These are phyloP conservation scores for Palythoa grandis DNA, from an alignment of 92 coral and sea anemone genomes.

Conservation along the genomic window DNA sequence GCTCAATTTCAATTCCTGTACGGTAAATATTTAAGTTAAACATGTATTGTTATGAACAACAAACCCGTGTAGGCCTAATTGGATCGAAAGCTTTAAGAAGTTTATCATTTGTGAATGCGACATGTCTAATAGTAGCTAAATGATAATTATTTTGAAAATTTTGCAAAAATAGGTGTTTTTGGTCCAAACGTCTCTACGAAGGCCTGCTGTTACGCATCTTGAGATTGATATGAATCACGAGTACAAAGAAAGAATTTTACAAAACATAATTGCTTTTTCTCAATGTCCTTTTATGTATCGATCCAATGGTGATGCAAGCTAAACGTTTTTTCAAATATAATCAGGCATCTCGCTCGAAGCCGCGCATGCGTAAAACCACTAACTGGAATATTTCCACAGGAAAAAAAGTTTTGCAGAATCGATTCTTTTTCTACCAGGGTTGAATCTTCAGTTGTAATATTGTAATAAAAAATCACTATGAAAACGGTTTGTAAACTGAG, in stretches of 20 bases:
- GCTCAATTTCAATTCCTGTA: conserved; percentile 22
- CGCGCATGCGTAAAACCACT: conserved; percentile 66
- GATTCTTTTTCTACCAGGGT: background rate
- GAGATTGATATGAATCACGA: conserved; percentile 43
- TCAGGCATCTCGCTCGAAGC: conserved; percentile 3
- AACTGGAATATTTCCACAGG: conserved; percentile 25
- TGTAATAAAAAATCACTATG: background rate
- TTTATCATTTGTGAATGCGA: conserved; percentile 10
- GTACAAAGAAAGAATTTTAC: conserved; percentile 65
- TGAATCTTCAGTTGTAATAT: background rate
- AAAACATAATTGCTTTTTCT: conserved; percentile 53
- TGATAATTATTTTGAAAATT: conserved; percentile 26
- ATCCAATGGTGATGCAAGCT: conserved; percentile 32
- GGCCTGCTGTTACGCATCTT: conserved; percentile 75
- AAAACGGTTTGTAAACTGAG: background rate
- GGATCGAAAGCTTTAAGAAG: conserved; percentile 4
- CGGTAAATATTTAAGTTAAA: conserved; percentile 45
- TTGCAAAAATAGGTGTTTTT: conserved; percentile 73
- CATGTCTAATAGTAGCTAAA: conserved; percentile 19
- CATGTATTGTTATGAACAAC: conserved; percentile 36
- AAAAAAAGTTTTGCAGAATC: background rate
- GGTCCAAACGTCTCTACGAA: conserved; percentile 56
- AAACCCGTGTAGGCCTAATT: conserved; percentile 24
- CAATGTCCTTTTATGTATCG: conserved; percentile 33
- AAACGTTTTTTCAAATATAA: conserved; percentile 19